Conservation (phyloP, 2,888 invertebrate species). For the Nephrotoma flavescens region DNA sequence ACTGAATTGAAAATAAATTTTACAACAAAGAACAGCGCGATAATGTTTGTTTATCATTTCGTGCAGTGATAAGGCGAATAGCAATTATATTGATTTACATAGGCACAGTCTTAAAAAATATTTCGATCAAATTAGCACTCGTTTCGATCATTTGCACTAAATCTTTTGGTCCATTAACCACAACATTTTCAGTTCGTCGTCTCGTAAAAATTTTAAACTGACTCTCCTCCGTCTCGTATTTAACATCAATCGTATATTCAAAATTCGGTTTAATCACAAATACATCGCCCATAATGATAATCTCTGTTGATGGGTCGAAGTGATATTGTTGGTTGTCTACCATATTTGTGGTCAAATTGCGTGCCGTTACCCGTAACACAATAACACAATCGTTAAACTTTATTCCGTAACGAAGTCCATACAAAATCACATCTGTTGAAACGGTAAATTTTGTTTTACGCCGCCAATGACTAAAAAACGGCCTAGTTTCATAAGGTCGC, state of each 20-base stretch:
- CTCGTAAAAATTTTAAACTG: background rate
- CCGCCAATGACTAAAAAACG: background rate
- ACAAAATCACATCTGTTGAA: background rate
- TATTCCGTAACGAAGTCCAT: background rate
- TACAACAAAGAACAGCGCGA: too few species aligned
- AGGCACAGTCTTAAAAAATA: background rate
- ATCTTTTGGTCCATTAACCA: background rate
- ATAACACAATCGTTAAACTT: background rate
- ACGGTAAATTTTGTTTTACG: background rate
- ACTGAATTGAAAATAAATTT: background rate
- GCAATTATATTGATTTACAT: background rate
- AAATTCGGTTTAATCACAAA: background rate
- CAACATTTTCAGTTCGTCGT: background rate
- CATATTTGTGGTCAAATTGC: background rate
- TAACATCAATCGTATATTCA: background rate
- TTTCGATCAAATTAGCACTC: background rate
- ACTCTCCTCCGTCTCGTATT: background rate
- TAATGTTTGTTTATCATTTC: background rate
- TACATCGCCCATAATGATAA: background rate
- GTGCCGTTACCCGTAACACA: background rate
- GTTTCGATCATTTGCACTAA: background rate
- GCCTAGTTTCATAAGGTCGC: background rate
- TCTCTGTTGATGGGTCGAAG: background rate
- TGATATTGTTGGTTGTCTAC: background rate
- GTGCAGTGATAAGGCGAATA: background rate